Base-by-base conservation (phyloP, 2,888 invertebrate species). In the Lithophane semibrunnea region DNA sequence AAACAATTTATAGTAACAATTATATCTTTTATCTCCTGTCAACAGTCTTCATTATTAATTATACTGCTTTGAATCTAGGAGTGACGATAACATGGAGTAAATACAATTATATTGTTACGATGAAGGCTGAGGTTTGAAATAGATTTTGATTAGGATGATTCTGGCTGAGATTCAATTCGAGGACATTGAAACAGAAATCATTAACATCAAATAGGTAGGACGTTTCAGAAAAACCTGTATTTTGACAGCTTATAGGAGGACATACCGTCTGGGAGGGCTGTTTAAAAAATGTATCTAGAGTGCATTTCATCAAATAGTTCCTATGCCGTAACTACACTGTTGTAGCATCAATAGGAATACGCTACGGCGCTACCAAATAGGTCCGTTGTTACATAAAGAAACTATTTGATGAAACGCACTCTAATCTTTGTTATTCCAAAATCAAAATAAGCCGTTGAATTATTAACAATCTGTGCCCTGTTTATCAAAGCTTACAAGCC, bases 11-110 rank as follows among this genome's bases (percentile, higher is more conserved):
- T 79, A 65, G 66, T 56, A n/a, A 76, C 68, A 87, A 82, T 87
- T 75, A 73, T 37, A 74, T 75, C 13, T 86, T 79, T 88, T 87
- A 87, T 88, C 88, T 84, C 52, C 60, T 74, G 88, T 87, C 79
- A 86, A 88, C 70, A 88, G 54, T 76, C 63, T 75, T 71, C 61
- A 54, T 73, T 60, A 77, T 73, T 71, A 75, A 77, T 75, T 84
- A 84, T 80, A 80, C 73, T 75, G 72, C 81, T 76, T 54, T 54
- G 68, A 63, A 85, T 81, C 73, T 87, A 42, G 76, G 64, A 37
- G 37, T 37, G 37, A 65, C 76, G 79, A 79, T 86, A 79, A 79
- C 74, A 69, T 56, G 54, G 24, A 29, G 72, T 66, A 83, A 83
- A 83, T 73, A 83, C 12, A 60, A 58, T 71, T 69, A 68, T 74